Base-by-base conservation (phyloP, 2,888 invertebrate species). In the Masnerella sp. region DNA sequence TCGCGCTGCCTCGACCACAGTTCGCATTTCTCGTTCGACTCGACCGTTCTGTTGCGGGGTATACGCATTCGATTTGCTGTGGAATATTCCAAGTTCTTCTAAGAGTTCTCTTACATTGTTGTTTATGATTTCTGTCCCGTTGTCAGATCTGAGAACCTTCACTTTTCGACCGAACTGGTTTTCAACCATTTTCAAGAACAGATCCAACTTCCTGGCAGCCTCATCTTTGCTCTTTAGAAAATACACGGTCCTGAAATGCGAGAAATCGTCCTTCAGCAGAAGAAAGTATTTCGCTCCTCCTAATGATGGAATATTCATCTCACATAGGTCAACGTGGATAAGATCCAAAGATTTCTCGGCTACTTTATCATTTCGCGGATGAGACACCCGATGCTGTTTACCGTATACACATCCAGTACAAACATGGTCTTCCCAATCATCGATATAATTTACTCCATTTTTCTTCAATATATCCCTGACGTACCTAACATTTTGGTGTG, bases 251-350 rank as follows among this genome's bases (percentile, higher is more conserved):
- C 40, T 17, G 20, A n/a, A 40, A 5, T 40, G 40, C 1, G 40
- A 14, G 5, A 20, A 40, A 7, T 40, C 40, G n/a, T 40, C 40
- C 5, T 40, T 40, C n/a, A 40, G 20, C 2, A 40, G n/a, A 7
- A 40, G 40, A 7, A 40, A 40, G n/a, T 40, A 40, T 14, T 20
- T 40, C 2, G 40, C 12, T 40, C 40, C 40, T 40, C 20, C 40
- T 3, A 40, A 14, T 1, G 40, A 40, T 4, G 20, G 0, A 1
- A 40, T 20, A 20, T 18, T 5, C 40, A 40, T 40, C 5, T 40
- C 40, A 2, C 40, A 2, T 11, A 40, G 18, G 40, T 40, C 40
- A 2, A 45, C 45, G 12, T 28, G 45, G 1, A 45, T 28, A 9
- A 45, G 8, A 8, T 45, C 28, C 12, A 28, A 17, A 0, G 15